Percentiles rank a stretch among this genome's conserved stretches.
Evolutionary conservation across 2,888 invertebrate species (phyloP).

Genomic region (Ophion costatus): DNA sequence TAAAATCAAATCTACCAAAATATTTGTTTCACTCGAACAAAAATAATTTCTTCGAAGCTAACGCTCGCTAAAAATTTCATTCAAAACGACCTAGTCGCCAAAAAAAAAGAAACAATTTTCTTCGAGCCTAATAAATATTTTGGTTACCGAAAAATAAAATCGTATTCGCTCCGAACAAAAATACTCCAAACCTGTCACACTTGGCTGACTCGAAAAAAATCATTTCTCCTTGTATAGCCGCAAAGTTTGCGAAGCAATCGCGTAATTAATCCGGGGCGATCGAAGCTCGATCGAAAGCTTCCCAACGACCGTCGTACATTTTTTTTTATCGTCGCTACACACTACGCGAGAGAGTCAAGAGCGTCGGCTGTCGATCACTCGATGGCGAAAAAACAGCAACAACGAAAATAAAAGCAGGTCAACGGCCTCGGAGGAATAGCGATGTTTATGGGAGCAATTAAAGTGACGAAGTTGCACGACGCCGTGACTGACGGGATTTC

Average conservation of each 20-base stretch:
- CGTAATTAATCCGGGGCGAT: background rate
- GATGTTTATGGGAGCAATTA: conserved; percentile 59
- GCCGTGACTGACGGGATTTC: conserved; percentile 38
- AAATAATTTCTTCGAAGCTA: background rate
- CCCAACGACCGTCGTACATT: background rate
- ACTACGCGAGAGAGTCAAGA: background rate
- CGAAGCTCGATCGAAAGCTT: background rate
- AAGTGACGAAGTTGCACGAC: conserved; percentile 33
- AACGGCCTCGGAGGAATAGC: conserved; percentile 38
- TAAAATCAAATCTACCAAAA: background rate
- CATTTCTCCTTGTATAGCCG: background rate
- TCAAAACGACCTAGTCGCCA: background rate
- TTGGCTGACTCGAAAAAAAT: background rate
- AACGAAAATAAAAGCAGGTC: background rate
- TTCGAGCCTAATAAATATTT: background rate
- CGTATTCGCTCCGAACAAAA: background rate
- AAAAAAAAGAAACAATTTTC: background rate
- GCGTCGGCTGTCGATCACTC: background rate
- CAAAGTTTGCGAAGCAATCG: background rate
- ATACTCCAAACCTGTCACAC: background rate
- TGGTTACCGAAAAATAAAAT: background rate
- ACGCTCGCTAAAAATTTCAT: background rate
- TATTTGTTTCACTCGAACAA: background rate
- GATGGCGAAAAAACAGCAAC: background rate
- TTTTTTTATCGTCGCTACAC: background rate